A percentile compares a stretch with the other conserved stretches of the same genome.
Conservation (phyloP, 1,140 invertebrate genomes). For the Drosophila mojavensis region DNA sequence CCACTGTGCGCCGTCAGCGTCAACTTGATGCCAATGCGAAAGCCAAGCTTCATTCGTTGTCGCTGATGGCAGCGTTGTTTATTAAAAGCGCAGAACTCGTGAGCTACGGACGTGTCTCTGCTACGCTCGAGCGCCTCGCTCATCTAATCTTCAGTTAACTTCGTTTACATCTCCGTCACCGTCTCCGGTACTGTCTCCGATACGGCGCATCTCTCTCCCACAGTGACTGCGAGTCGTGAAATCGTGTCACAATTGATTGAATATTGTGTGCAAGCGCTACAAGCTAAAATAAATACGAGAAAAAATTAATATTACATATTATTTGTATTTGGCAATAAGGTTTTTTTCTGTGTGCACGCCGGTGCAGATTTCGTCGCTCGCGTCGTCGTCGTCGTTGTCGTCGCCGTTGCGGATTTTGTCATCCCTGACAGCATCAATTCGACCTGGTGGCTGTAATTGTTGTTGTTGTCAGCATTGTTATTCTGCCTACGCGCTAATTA, state of each 20-base stretch:
- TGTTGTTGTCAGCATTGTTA: constrained; percentile 51
- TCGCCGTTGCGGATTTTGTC: constrained; percentile 42
- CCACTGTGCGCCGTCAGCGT: constrained; percentile 8
- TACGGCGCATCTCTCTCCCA: constrained; percentile 31
- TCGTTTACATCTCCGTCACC: constrained; percentile 9
- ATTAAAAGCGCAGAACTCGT: constrained; percentile 80
- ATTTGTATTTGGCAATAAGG: constrained; percentile 68
- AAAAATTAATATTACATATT: constrained; percentile 74
- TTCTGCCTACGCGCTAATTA: constrained; percentile 74
- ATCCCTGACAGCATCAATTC: constrained; percentile 37
- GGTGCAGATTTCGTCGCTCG: constrained; percentile 30
- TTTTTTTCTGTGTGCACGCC: constrained; percentile 45
- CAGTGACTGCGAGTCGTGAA: constrained; percentile 59
- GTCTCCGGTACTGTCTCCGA: constrained; percentile 39
- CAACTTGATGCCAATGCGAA: constrained; percentile 27
- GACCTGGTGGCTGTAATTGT: neutral
- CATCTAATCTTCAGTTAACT: constrained; percentile 38
- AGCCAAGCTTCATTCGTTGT: constrained; percentile 64
- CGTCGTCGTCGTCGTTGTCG: neutral
- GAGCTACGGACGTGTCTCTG: constrained; percentile 75
- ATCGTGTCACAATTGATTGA: constrained; percentile 78
- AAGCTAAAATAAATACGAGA: constrained; percentile 53
- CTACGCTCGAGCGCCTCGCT: constrained; percentile 67
- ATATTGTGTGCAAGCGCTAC: constrained; percentile 44
- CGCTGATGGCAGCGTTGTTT: constrained; percentile 62